These are phyloP conservation scores for Apodemia hepburni DNA, from an alignment of 2,888 invertebrate genomes.

Conservation along the genomic window DNA sequence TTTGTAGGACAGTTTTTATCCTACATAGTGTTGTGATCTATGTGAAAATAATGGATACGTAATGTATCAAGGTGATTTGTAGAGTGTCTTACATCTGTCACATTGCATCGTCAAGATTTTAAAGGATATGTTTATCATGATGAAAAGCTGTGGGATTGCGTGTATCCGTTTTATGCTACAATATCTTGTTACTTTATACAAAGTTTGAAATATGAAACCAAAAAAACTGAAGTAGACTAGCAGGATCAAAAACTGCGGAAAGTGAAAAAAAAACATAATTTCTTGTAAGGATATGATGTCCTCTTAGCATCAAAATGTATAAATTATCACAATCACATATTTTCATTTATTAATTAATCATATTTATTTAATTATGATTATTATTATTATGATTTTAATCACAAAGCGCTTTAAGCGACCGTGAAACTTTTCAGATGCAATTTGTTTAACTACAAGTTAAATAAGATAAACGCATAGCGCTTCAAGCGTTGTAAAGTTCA, in stretches of 20 bases:
- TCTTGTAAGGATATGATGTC: too few species aligned
- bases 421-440: not conserved
- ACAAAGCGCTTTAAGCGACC: constrained; percentile 2
- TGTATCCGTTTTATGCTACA: constrained; percentile 37
- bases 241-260: too few species aligned
- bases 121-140: constrained; percentile 45
- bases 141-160: constrained; percentile 37
- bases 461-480: not conserved
- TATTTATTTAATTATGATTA: not conserved
- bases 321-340: too few species aligned
- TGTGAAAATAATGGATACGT: constrained; percentile 23
- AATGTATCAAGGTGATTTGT: constrained; percentile 42
- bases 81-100: constrained; percentile 52
- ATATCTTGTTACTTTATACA: constrained; percentile 25
- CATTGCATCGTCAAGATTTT: constrained; percentile 43
- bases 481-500: constrained; percentile 24
- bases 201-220: constrained; percentile 19
- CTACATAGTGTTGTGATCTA: constrained; percentile 25
- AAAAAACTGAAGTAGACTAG: not conserved
- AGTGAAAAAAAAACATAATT: too few species aligned
- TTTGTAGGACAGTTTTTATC: constrained; percentile 44
- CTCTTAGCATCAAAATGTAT: too few species aligned
- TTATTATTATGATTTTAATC: not conserved
- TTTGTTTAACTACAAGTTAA: constrained; percentile 9
- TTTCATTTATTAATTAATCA: not conserved